phyloP scores from a whole-genome alignment of 1,140 invertebrate species.

The Drosophila prosaltans region DNA sequence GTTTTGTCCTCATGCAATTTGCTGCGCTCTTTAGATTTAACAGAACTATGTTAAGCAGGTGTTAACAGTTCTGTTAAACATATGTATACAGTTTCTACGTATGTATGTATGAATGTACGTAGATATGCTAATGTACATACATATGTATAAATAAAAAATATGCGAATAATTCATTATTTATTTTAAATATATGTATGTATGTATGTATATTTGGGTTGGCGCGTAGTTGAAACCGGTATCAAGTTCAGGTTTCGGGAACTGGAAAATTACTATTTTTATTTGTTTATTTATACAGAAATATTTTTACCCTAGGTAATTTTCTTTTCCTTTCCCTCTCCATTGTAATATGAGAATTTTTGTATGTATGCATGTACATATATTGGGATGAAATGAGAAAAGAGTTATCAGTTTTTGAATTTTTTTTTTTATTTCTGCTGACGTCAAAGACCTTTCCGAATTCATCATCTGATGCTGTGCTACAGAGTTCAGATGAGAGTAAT shows the following conservation, averaged over 20 bases:
- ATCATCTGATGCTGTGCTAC: background rate
- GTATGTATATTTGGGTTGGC: background rate
- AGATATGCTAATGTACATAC: background rate
- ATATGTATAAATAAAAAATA: background rate
- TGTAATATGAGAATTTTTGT: too few relatives aligned
- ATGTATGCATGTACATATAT: background rate
- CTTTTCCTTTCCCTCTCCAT: background rate
- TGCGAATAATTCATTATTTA: too few relatives aligned
- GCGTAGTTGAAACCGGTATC: conserved; percentile 9
- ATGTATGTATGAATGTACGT: background rate
- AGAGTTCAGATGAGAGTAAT: background rate
- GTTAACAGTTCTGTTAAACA: conserved; percentile 8
- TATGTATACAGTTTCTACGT: background rate
- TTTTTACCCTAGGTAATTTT: background rate
- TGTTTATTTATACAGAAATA: background rate
- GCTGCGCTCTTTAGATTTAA: background rate
- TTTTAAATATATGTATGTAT: background rate
- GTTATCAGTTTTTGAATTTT: background rate
- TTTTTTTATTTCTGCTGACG: background rate
- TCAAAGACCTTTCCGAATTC: conserved; percentile 3
- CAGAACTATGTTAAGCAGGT: conserved; percentile 1
- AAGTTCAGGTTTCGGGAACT: conserved; percentile 13
- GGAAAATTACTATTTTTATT: conserved; percentile 1
- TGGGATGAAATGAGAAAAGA: conserved; percentile 1
- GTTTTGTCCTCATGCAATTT: conserved; percentile 4